A percentile compares a stretch with the other conserved stretches of the same genome.
Evolutionary conservation across 2,113 vertebrate genomes (phyloP).

Genomic region (Microcebus griseorufus): DNA sequence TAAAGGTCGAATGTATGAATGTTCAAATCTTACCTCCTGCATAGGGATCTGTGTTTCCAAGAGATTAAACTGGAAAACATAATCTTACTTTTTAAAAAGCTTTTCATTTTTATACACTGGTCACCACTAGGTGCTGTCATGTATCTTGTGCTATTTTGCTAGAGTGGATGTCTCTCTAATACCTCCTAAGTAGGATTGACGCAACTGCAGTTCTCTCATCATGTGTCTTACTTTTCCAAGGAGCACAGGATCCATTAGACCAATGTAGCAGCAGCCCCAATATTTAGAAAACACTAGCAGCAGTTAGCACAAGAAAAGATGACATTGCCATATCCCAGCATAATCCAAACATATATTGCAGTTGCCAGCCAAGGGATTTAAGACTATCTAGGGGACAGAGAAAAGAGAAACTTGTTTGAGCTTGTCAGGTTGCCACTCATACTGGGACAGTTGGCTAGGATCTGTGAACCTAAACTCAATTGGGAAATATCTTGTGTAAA

Average conservation of each 20-base stretch:
- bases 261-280: no score
- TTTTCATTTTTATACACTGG: not conserved
- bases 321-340: not conserved
- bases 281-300: not conserved
- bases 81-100: not conserved
- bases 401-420: not conserved
- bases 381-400: not conserved
- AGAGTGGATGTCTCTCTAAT: not conserved
- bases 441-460: not conserved
- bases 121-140: no score
- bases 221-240: not conserved
- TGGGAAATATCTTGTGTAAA: not conserved
- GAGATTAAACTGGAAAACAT: not conserved
- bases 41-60: not conserved
- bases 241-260: not conserved
- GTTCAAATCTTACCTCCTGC: not conserved
- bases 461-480: not conserved
- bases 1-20: not conserved
- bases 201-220: not conserved
- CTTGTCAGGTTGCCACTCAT: not conserved
- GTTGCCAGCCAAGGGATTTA: not conserved
- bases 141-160: not conserved
- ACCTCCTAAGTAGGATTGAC: not conserved
- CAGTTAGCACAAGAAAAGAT: not conserved
- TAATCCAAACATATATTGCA: not conserved